Evolutionary conservation across 2,113 vertebrate species (phyloP), one percentile per base, ranked within the genome.

Genomic region (Aspidoscelis tigris): DNA sequence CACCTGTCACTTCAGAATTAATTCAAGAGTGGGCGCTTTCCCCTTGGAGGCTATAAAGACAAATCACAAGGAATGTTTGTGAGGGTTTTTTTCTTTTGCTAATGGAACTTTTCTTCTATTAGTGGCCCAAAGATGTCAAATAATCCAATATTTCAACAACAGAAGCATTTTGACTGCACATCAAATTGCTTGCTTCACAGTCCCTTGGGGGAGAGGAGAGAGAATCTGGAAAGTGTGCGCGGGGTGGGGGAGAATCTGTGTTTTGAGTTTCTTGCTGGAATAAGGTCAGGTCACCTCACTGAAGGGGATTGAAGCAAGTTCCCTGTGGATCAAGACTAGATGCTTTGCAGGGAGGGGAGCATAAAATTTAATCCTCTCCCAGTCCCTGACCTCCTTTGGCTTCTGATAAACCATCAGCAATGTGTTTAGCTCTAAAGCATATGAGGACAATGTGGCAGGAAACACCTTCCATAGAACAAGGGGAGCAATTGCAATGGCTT

Each of bases 101-200:
- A 9, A 14, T 86, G 65, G 75, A 21, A 21, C 58, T 8, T 85
- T 69, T 4, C 33, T 1, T 18, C 70, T 24, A 5, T 39, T 39
- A 47, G 68, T 20, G 53, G 47, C 74, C n/a, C 0, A 5, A 78
- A 53, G 26, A 39, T 76, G 22, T 39, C 12, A 79, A 79, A 79
- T 11, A 21, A 79, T 47, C 2, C 53, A 5, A 2, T 53, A 47
- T 26, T 41, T 12, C 47, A 69, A 2, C 0, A 0, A 7, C n/a
- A 83, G 0, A n/a, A 0, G 0, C 65, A n/a, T 10, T 14, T 7
- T 39, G 24, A 55, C n/a, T 71, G 39, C 0, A 5, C 26, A 39
- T 1, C 79, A 58, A 73, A 88, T 55, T 2, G 58, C 4, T 69
- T 24, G 1, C 0, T 0, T 0, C 5, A n/a, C 66, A 24, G 26